phyloP scores from a whole-genome alignment of 2,113 vertebrate species.

The Peromyscus maniculatus region DNA sequence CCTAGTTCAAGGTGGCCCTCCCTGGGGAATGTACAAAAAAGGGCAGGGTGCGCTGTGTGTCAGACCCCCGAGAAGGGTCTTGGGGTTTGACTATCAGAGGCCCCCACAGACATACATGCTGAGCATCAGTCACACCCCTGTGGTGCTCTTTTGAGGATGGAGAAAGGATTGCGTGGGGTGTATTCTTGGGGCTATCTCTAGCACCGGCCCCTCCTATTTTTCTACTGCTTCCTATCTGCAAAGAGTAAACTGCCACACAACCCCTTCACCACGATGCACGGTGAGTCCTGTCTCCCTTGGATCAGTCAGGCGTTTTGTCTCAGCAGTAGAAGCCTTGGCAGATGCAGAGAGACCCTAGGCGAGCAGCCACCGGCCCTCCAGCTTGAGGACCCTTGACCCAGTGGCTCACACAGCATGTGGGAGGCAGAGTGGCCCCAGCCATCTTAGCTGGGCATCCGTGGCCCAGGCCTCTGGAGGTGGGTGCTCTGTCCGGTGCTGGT shows the following conservation, averaged over 20 bases:
- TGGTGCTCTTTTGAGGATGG: background rate
- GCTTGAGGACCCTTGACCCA: background rate
- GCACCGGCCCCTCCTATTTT: no score
- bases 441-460: background rate
- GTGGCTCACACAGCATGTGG: background rate
- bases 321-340: background rate
- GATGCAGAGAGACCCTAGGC: background rate
- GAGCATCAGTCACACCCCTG: background rate
- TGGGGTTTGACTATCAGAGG: background rate
- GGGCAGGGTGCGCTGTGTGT: no score
- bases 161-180: background rate
- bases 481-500: background rate
- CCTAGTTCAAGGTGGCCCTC: background rate
- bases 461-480: no score
- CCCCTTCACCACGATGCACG: no score
- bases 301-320: background rate
- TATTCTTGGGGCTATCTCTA: background rate
- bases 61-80: background rate
- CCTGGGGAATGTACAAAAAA: rapidly evolving
- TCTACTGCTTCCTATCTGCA: background rate
- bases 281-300: background rate
- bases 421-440: background rate
- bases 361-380: background rate
- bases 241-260: background rate
- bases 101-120: background rate